Base-by-base conservation (phyloP, 2,888 invertebrate species). In the Melieria crassipennis region DNA sequence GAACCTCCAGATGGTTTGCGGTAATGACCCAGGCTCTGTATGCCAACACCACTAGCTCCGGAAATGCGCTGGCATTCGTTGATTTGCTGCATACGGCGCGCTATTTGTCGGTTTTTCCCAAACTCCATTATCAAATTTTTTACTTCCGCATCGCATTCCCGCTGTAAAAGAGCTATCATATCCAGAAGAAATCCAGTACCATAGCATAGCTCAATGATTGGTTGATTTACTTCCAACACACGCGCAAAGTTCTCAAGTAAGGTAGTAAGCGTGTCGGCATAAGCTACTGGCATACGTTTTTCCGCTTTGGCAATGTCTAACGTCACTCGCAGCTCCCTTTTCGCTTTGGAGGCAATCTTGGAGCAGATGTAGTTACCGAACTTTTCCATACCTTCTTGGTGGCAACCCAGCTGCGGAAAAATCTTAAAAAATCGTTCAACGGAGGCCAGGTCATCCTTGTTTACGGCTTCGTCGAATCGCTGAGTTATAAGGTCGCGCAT, bases 361-460 rank as follows among this genome's bases (percentile, higher is more conserved):
- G 91, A 89, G 76, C 95, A 93, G 9, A 98, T 89, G 85, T 97
- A 98, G 61, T 90, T 91, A 47, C 96, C 94, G 82, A 98, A 96
- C 79, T 95, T 92, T 72, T 91, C 91, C 11, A 99, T 90, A 0
- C 99, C 99, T 79, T 95, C 94, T 56, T 93, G 91, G 74, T 98
- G 95, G 87, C 95, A 93, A 16, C 96, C 96, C 7, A 99, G 89
- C 73, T 98, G 89, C 0, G 99, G 99, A 87, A 98, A 99, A 81
- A 99, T 92, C 87, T 98, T 98, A 86, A 99, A 99, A 84, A 98
- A 95, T 69, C 98, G 89, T 84, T 98, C 97, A 16, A 98, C 94
- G 0, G 94, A 94, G 0, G 94, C 93, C 57, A 95, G 90, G 85
- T 99, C 98, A 79, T 95, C 94, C 65, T 91, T 91, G 70, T 91